Base-by-base conservation (phyloP, 30 jellyfish, hydroid and myxozoan species). In the Hydractinia symbiolongicarpus region DNA sequence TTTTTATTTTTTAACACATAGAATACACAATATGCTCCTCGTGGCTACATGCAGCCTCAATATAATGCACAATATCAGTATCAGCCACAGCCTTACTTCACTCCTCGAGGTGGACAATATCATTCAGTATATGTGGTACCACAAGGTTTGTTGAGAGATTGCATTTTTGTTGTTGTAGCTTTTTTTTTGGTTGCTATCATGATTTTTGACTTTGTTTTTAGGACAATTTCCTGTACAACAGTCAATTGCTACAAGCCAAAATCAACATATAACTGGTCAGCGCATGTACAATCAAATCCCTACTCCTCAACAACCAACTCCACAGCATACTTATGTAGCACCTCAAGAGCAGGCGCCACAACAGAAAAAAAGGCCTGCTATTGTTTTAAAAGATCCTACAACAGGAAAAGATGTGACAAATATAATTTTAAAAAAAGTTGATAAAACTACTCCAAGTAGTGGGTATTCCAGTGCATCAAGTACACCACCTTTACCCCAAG, bases 381-480 rank as follows among this genome's bases (percentile, higher is more conserved):
- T 64, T n/a, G 40, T 51, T 7, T 64, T 64, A 51, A 64, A 64
- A 13, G 74, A 64, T 64, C 74, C 74, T 64, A 13, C 7, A n/a
- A 6, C 74, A 64, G 74, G 74, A 64, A 64, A 64, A 64, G 74
- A 64, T 64, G 52, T 64, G 5, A 64, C 74, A 7, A 64, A 64
- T 51, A 4, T n/a, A 64, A 64, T 64, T 64, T 51, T 64, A 51
- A 64, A 64, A 51, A 64, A 64, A 64, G 40, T 2, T n/a, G 8
- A 44, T n/a, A 13, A 44, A 6, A 7, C 74, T 64, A 64, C 74
- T 64, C 44, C 44, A 30, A 30, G 44, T 30, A 64, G 74, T 64
- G 74, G 74, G 19, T 64, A 64, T 64, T 64, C 74, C 74, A 7
- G 8, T 51, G 19, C 74, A 72, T 44, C 81, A 72, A 72, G 64